Conservation (phyloP, 2,797 vertebrate species). For the Danio tinwini region DNA sequence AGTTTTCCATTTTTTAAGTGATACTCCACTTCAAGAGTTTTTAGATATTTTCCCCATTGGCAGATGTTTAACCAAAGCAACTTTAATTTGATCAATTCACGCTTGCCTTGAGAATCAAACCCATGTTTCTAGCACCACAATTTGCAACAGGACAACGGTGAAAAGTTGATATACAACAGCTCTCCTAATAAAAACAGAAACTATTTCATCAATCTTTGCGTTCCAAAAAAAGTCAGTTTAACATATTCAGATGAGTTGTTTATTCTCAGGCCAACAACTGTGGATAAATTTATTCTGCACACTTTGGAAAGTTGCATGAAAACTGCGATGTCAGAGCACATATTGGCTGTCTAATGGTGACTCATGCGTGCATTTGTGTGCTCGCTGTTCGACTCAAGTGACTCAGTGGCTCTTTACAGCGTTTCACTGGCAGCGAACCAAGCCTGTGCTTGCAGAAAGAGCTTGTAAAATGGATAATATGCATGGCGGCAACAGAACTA, state of each 20-base stretch:
- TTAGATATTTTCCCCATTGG: neutral
- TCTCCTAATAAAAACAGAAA: neutral
- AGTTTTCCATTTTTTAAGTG: neutral
- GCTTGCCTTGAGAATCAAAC: conserved; percentile 3
- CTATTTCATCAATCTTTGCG: neutral
- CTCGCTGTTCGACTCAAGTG: conserved; percentile 24
- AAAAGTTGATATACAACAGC: neutral
- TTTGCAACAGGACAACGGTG: neutral
- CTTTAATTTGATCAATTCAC: neutral
- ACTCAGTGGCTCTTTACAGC: conserved; percentile 30
- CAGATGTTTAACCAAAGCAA: neutral
- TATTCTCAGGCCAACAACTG: conserved; percentile 27
- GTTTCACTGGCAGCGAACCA: conserved; percentile 25
- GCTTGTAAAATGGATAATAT: conserved; percentile 26
- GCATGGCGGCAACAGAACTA: conserved; percentile 17
- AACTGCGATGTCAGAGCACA: conserved; percentile 37
- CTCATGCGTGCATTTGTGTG: conserved; percentile 24
- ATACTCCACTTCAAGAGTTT: neutral
- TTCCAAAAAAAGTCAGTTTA: neutral
- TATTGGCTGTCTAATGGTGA: conserved; percentile 15
- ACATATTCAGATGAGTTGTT: neutral
- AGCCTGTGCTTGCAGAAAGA: neutral
- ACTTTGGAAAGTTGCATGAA: conserved; percentile 13
- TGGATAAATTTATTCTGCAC: conserved; percentile 21
- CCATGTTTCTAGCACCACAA: no score